Evolutionary conservation across 2,113 vertebrate genomes (phyloP), one percentile per base, ranked within the genome.

Genomic region (Protomyctophum bolini): DNA sequence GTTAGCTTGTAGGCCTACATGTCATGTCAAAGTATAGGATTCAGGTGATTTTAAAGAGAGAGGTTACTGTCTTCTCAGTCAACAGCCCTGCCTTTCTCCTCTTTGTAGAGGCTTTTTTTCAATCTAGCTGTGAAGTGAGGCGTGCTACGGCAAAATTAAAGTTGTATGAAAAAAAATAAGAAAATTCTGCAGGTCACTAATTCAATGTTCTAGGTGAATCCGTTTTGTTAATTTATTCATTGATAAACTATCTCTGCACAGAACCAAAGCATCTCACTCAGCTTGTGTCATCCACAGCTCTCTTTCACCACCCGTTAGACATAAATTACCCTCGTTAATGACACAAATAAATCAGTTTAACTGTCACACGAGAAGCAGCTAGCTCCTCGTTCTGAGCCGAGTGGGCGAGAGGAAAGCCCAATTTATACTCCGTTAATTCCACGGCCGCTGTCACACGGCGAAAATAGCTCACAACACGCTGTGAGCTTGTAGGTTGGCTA

Each of bases 291-390:
- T 76, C 69, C 76, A 59, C 41, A 28, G 41, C 60, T 65, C 50
- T 21, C 62, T 71, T 69, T 48, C 33, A 41, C 51, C 50, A 50
- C 15, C 45, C 41, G 82, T 68, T 75, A 14, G 5, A 58, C 70
- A 80, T 73, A 76, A 76, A 88, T 71, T 69, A 68, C 54, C 58
- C 62, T 41, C 33, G 29, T 62, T 80, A 83, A 84, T 82, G 71
- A 75, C 63, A 68, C 77, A 79, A 88, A 83, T 86, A 52, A 83
- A 81, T 83, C 63, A 68, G 69, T 81, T 66, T 67, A 63, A 84
- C 67, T 64, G 70, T 29, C 72, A 70, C 69, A 67, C 77, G 75
- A 61, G 49, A 58, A 60, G 76, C 51, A 29, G 2, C 48, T 47
- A 29, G 2, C 48, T 47, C 41, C 57, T 55, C 63, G 58, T 68